Conservation (phyloP, 2,888 invertebrate genomes). For the Tetramorium bicarinatum region DNA sequence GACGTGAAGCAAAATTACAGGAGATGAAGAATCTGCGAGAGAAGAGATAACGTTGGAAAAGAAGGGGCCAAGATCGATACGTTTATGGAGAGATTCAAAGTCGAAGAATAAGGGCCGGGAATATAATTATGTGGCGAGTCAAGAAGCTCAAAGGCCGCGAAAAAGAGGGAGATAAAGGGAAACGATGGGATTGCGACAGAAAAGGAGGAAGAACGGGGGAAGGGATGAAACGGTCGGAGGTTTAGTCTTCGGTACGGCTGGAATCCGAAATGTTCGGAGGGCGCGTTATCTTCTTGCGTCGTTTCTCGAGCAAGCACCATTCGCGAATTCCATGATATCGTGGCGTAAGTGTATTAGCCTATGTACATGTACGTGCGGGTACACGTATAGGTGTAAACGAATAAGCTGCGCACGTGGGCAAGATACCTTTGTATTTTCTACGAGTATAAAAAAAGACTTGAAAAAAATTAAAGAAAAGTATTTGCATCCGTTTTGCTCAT, state of each 20-base stretch:
- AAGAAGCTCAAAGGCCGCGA: slow-evolving; percentile 62
- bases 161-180: slow-evolving; percentile 36
- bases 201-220: background rate
- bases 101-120: slow-evolving; percentile 71
- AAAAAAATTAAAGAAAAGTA: background rate
- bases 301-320: slow-evolving; percentile 71
- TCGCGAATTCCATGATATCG: slow-evolving; percentile 74
- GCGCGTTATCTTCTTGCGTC: slow-evolving; percentile 77
- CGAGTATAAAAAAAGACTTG: background rate
- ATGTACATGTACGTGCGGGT: background rate
- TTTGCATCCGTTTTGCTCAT: background rate
- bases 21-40: slow-evolving; percentile 57
- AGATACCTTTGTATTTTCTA: background rate
- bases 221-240: background rate
- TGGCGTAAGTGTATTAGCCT: background rate
- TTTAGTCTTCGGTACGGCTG: slow-evolving; percentile 74
- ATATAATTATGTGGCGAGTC: slow-evolving; percentile 77
- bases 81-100: slow-evolving; percentile 72
- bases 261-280: slow-evolving; percentile 79
- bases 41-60: background rate
- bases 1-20: background rate
- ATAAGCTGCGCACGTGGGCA: slow-evolving; percentile 27
- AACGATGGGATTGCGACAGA: slow-evolving; percentile 18
- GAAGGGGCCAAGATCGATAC: slow-evolving; percentile 63
- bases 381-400: background rate